Conservation (phyloP, 2,113 vertebrate genomes). For the Tauraco erythrolophus region DNA sequence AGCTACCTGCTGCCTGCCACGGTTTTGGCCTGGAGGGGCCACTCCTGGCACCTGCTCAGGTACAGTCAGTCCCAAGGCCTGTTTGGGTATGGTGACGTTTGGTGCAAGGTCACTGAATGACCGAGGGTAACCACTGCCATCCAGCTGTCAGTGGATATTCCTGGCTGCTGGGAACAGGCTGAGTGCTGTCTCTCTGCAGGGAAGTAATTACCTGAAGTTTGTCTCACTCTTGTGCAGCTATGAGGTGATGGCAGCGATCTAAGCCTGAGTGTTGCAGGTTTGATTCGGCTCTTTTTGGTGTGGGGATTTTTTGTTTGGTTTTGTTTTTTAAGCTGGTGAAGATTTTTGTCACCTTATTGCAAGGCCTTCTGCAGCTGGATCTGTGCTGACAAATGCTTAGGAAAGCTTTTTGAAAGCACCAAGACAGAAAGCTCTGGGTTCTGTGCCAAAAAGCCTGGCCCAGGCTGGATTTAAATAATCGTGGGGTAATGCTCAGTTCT, state of each 20-base stretch:
- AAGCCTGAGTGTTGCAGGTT: not conserved
- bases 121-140: not conserved
- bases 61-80: not conserved
- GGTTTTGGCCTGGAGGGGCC: not conserved
- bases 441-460: not conserved
- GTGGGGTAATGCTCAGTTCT: not conserved
- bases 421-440: not conserved
- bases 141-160: not conserved
- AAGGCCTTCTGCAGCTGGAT: not conserved
- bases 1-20: not conserved
- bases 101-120: not conserved
- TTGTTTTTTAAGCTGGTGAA: not conserved
- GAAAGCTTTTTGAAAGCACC: not conserved
- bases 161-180: not conserved
- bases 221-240: not conserved
- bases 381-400: not conserved
- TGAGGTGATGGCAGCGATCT: not conserved
- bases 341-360: not conserved
- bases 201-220: not conserved
- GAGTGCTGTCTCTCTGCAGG: not conserved
- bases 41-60: not conserved
- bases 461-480: slow-evolving; percentile 24
- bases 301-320: not conserved
- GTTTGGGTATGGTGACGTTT: not conserved
- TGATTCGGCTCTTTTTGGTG: not conserved